A percentile compares a stretch with the other conserved stretches of the same genome.
These are phyloP conservation scores for Tribolium castaneum DNA, from an alignment of 1,140 invertebrate genomes.

Conservation along the genomic window DNA sequence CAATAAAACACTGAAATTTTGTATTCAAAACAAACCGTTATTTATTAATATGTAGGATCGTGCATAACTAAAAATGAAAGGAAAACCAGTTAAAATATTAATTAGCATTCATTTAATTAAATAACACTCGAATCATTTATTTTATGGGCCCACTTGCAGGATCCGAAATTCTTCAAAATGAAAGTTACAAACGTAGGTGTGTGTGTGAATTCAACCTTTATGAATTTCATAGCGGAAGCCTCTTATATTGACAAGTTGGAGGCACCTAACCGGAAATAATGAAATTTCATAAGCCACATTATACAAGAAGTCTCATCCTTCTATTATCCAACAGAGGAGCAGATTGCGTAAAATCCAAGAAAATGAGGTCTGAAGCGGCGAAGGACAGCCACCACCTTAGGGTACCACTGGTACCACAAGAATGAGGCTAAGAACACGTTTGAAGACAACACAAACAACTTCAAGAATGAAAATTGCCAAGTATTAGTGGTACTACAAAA, in stretches of 20 bases:
- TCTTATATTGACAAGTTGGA: background rate
- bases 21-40: background rate
- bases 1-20: background rate
- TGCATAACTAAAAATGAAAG: too few relatives aligned
- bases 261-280: constrained; percentile 11
- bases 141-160: background rate
- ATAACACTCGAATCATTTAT: background rate
- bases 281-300: constrained; percentile 5
- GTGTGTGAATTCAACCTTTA: constrained; percentile 11
- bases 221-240: background rate
- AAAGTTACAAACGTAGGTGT: background rate
- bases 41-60: background rate
- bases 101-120: too few relatives aligned
- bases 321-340: background rate
- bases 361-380: background rate
- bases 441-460: background rate
- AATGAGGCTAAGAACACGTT: background rate
- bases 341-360: background rate
- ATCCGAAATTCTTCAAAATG: background rate
- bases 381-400: background rate
- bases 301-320: background rate
- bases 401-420: background rate
- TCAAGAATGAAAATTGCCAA: too few relatives aligned
- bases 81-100: too few relatives aligned
- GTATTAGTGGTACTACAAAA: too few relatives aligned